phyloP scores from a whole-genome alignment of 2,113 vertebrate species.

The Epinephelus fuscoguttatus region DNA sequence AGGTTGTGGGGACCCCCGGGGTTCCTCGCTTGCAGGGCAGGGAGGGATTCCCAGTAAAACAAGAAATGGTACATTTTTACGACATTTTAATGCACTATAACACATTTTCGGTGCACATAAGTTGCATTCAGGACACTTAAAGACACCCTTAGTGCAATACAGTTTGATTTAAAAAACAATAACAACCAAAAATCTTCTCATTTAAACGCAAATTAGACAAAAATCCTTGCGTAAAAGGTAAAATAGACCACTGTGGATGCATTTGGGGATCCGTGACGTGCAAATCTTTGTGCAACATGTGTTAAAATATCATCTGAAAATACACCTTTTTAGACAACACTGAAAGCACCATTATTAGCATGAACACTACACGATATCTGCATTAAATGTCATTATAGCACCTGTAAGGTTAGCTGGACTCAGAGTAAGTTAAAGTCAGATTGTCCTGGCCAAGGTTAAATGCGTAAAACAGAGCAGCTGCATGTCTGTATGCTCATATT shows the following conservation, averaged over 20 bases:
- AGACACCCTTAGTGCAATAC: not conserved
- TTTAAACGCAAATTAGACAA: not conserved
- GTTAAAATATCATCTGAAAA: not conserved
- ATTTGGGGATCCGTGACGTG: not conserved
- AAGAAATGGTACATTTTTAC: constrained; percentile 1
- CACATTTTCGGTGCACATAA: not conserved
- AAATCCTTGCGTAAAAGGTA: not conserved
- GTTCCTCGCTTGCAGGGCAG: constrained; percentile 57
- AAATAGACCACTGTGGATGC: constrained; percentile 4
- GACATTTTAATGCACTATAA: not conserved
- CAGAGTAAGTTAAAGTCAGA: constrained; percentile 25
- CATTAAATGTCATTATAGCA: constrained; percentile 9
- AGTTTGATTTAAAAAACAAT: not conserved
- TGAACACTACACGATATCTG: too few species aligned
- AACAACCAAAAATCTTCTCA: not conserved
- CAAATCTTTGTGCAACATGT: constrained; percentile 6
- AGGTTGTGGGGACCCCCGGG: constrained; percentile 62
- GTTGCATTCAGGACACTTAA: not conserved
- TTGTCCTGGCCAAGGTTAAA: constrained; percentile 61
- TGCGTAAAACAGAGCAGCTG: constrained; percentile 4
- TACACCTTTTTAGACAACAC: not conserved
- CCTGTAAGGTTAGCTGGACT: constrained; percentile 20
- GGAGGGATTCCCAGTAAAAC: constrained; percentile 62
- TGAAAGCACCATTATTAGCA: not conserved
- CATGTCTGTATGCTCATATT: not conserved